Base-by-base conservation (phyloP, 2,113 vertebrate species). In the Caloenas nicobarica region DNA sequence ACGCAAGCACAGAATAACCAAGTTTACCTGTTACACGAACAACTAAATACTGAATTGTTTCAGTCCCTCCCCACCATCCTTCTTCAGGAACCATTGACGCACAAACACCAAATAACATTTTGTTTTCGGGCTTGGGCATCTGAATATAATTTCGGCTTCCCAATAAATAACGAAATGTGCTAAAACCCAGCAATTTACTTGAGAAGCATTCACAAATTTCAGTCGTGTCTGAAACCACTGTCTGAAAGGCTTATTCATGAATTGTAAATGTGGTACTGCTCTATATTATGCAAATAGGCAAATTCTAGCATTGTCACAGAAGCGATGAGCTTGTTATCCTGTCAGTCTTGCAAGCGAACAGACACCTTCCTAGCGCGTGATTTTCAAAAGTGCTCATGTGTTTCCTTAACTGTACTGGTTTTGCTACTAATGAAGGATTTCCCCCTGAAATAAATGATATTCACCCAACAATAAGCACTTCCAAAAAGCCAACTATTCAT, bases 251-350 rank as follows among this genome's bases (percentile, higher is more conserved):
- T 93, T 85, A 79, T 82, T 69, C 9, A 5, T 89, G 77, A 91
- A 89, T 34, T 82, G 91, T 76, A 86, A 95, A 92, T 84, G 71
- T 28, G n/a, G 69, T 96, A 65, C 87, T 80, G 87, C 44, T 87
- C 44, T 61, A 4, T 88, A 46, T 91, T 94, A 89, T 89, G 84
- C 84, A 95, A 95, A 91, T 36, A 76, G 34, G 16, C 50, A 36
- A 81, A 89, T 70, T 81, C 73, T 50, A 92, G 40, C 50, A 82
- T 24, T 93, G 53, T 68, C 87, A 44, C 33, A 76, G 81, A 95
- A 86, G 72, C 86, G 66, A 64, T 51, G 56, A 95, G 81, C 78
- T 92, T 82, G 70, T 96, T 95, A 82, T 69, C 66, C 89, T 80
- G 83, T 82, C 91, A 91, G 62, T 87, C 70, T 58, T 40, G 31